Percentiles rank a stretch among this genome's conserved stretches.
phyloP scores from a whole-genome alignment of 2,113 vertebrate genomes.

The Morone saxatilis region DNA sequence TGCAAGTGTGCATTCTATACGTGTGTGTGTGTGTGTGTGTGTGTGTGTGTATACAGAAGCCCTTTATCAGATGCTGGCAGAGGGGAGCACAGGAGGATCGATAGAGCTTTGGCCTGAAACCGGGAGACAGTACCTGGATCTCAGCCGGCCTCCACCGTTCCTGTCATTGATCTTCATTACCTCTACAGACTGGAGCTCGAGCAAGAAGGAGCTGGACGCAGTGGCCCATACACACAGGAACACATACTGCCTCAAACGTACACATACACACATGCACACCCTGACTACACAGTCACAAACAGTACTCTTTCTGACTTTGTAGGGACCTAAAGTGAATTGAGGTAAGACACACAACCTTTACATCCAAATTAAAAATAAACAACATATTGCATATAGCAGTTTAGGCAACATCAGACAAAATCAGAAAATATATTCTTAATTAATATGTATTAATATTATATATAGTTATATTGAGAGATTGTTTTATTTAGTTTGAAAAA shows the following conservation, averaged over 20 bases:
- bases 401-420: background rate
- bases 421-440: background rate
- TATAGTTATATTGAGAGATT: too few species aligned
- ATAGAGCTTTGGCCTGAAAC: conserved; percentile 84
- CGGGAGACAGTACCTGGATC: conserved; percentile 83
- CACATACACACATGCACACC: background rate
- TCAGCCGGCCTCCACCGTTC: conserved; percentile 77
- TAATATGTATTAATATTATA: background rate
- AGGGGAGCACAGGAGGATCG: conserved; percentile 79
- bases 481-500: background rate
- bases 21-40: conserved; percentile 27
- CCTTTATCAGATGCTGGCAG: conserved; percentile 84
- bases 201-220: conserved; percentile 56
- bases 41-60: conserved; percentile 34
- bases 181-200: conserved; percentile 69
- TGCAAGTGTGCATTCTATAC: conserved; percentile 1
- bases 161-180: conserved; percentile 87
- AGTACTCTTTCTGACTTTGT: conserved; percentile 39
- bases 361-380: background rate
- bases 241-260: conserved; percentile 9
- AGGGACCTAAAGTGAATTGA: conserved; percentile 8
- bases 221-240: conserved; percentile 53
- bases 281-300: conserved; percentile 20
- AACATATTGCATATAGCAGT: background rate
- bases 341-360: background rate